Evolutionary conservation across 2,888 invertebrate species (phyloP).

Genomic region (Lasioglossum lativentre): DNA sequence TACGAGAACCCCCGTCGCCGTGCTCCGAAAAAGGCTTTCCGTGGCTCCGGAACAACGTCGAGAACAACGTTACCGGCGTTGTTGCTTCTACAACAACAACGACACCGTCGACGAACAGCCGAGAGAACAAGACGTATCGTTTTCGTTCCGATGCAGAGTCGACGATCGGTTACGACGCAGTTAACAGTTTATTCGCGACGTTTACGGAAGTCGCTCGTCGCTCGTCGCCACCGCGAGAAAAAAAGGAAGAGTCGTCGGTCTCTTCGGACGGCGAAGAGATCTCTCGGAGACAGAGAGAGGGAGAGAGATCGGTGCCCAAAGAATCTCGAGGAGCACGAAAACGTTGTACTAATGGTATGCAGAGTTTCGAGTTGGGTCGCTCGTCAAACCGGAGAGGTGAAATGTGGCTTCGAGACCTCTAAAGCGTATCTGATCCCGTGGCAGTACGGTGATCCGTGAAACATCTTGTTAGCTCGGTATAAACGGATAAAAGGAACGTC

Average conservation of each 20-base stretch:
- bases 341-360: conserved; percentile 80
- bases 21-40: conserved; percentile 52
- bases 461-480: conserved; percentile 81
- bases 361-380: conserved; percentile 78
- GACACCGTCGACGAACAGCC: not conserved
- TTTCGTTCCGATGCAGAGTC: not conserved
- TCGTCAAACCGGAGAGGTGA: conserved; percentile 75
- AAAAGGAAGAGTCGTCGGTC: not conserved
- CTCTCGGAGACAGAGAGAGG: not conserved
- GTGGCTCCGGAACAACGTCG: conserved; percentile 54
- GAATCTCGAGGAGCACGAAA: conserved; percentile 72
- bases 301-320: conserved; percentile 8
- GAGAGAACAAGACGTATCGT: not conserved
- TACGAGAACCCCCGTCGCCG: conserved; percentile 56
- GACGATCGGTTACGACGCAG: not conserved
- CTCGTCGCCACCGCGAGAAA: not conserved
- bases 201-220: conserved; percentile 3
- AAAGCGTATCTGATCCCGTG: conserved; percentile 79
- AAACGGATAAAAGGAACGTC: conserved; percentile 72
- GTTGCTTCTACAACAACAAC: not conserved
- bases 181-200: not conserved
- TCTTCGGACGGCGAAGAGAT: not conserved
- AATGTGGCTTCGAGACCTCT: conserved; percentile 78
- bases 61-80: conserved; percentile 66
- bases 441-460: conserved; percentile 81